phyloP scores from a whole-genome alignment of 2,113 vertebrate species.

The Takifugu flavidus region DNA sequence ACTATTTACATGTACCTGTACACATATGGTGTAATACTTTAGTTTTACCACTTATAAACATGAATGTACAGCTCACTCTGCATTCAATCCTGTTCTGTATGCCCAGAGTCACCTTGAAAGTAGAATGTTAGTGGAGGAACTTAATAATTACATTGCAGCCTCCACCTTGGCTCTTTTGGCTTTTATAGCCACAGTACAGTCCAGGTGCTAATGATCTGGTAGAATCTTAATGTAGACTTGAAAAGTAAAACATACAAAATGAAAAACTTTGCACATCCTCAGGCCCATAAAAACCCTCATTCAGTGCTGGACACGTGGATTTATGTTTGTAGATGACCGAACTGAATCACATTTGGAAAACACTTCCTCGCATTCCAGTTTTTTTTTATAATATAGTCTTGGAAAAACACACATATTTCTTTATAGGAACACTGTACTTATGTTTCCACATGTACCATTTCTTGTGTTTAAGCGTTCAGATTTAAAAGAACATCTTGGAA shows the following conservation, averaged over 20 bases:
- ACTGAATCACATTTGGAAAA: slow-evolving; percentile 54
- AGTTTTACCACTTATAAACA: slow-evolving; percentile 22
- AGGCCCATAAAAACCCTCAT: too few species aligned
- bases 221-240: too few species aligned
- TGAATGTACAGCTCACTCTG: slow-evolving; percentile 20
- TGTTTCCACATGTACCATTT: slow-evolving; percentile 28
- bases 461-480: slow-evolving; percentile 20
- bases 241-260: neutral
- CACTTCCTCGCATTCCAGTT: neutral
- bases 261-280: too few species aligned
- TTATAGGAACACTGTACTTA: slow-evolving; percentile 34
- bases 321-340: slow-evolving; percentile 59
- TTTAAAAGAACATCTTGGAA: slow-evolving; percentile 10
- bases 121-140: slow-evolving; percentile 25
- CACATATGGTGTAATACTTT: slow-evolving; percentile 6
- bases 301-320: too few species aligned
- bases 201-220: neutral
- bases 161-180: slow-evolving; percentile 23
- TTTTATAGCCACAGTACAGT: slow-evolving; percentile 8
- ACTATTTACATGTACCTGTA: slow-evolving; percentile 28
- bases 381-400: slow-evolving; percentile 19
- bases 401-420: slow-evolving; percentile 44
- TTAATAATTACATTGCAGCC: slow-evolving; percentile 30
- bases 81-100: slow-evolving; percentile 19
- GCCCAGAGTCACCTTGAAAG: slow-evolving; percentile 5